Evolutionary conservation across 2,888 invertebrate species (phyloP).

Genomic region (Drosophila anomalata): DNA sequence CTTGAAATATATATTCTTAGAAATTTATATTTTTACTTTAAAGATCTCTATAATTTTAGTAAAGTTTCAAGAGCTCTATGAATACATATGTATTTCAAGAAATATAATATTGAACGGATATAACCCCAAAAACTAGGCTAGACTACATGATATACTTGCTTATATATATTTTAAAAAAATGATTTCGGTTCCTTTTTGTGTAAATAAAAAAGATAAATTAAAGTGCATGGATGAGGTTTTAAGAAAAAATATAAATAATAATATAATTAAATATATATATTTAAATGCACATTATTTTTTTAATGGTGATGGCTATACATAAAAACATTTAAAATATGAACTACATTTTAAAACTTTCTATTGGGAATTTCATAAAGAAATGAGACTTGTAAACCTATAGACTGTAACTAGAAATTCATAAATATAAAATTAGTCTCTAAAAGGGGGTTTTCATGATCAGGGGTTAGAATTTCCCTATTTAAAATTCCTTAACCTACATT

Average conservation of each 20-base stretch:
- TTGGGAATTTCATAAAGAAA: background rate
- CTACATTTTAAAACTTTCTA: background rate
- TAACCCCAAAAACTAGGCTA: background rate
- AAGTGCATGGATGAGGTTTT: slow-evolving; percentile 49
- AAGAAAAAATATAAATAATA: background rate
- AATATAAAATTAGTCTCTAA: background rate
- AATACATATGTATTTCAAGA: too few relatives aligned
- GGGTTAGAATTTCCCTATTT: background rate
- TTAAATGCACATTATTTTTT: background rate
- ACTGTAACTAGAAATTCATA: background rate
- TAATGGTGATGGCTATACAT: slow-evolving; percentile 49
- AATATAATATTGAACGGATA: background rate
- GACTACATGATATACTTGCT: background rate
- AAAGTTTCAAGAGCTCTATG: too few relatives aligned
- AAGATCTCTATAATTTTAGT: too few relatives aligned
- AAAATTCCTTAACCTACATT: background rate
- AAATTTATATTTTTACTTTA: too few relatives aligned
- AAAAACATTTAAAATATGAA: background rate
- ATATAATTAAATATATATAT: background rate
- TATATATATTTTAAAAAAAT: background rate
- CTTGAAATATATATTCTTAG: too few relatives aligned
- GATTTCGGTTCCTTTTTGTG: background rate
- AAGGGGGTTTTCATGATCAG: background rate
- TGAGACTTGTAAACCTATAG: background rate
- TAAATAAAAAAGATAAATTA: background rate